These are phyloP conservation scores for Watersipora subatra DNA, from an alignment of 1,140 invertebrate species.

Conservation along the genomic window DNA sequence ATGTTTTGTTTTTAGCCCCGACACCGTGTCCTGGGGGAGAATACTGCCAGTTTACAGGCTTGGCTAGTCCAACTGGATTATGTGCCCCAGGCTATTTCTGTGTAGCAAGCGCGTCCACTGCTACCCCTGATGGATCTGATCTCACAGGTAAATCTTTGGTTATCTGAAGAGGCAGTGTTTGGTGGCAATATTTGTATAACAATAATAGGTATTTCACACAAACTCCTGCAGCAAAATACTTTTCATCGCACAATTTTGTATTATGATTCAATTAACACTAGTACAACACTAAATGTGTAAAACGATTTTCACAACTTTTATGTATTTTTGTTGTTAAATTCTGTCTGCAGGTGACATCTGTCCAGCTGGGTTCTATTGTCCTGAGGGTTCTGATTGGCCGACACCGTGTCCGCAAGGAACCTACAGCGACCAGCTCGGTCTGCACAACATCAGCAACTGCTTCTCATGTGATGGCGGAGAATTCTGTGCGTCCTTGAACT, in stretches of 20 bases:
- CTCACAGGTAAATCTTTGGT: neutral
- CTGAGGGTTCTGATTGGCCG: constrained; percentile 17
- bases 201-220: too few relatives aligned
- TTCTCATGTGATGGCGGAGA: constrained; percentile 24
- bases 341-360: constrained; percentile 19
- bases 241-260: too few relatives aligned
- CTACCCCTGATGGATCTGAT: constrained; percentile 20
- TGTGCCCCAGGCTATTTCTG: constrained; percentile 29
- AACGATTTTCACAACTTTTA: too few relatives aligned
- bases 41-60: constrained; percentile 23
- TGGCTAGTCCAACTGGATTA: constrained; percentile 18
- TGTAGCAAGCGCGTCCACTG: constrained; percentile 19
- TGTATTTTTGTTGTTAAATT: too few relatives aligned
- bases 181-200: too few relatives aligned
- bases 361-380: constrained; percentile 26
- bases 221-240: too few relatives aligned
- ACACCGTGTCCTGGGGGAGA: constrained; percentile 23
- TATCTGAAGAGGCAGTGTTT: too few relatives aligned
- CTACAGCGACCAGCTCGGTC: constrained; percentile 22
- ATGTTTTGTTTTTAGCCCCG: neutral
- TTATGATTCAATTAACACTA: too few relatives aligned
- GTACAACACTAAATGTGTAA: too few relatives aligned
- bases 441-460: constrained; percentile 21
- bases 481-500: constrained; percentile 28
- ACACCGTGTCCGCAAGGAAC: constrained; percentile 27